A percentile compares a stretch with the other conserved stretches of the same genome.
Conservation (phyloP, 2,113 vertebrate species). For the Mystacornis crossleyi region DNA sequence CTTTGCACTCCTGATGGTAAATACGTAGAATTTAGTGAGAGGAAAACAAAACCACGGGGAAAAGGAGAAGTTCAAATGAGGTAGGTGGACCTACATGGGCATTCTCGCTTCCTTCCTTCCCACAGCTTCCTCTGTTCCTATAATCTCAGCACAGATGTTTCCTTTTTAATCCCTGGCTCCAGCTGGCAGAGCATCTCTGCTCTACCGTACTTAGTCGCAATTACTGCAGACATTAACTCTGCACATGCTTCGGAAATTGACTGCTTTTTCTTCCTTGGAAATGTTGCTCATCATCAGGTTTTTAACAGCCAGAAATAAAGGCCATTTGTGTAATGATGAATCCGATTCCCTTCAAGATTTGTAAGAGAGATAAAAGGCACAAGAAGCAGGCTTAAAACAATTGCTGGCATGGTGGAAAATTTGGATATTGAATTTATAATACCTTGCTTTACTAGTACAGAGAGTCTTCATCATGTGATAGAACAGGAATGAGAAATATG, state of each 20-base stretch:
- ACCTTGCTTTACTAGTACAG: neutral
- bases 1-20: neutral
- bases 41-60: neutral
- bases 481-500: neutral
- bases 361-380: slow-evolving; percentile 57
- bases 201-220: slow-evolving; percentile 59
- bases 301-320: slow-evolving; percentile 71
- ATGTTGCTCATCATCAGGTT: slow-evolving; percentile 68
- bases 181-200: slow-evolving; percentile 58
- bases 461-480: neutral
- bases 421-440: neutral
- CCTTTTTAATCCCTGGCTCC: slow-evolving; percentile 71
- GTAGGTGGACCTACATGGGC: slow-evolving; percentile 36
- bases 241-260: slow-evolving; percentile 51
- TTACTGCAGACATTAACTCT: slow-evolving; percentile 53
- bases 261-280: slow-evolving; percentile 61
- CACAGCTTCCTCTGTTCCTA: slow-evolving; percentile 72
- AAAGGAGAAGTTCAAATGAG: slow-evolving; percentile 36
- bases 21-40: neutral
- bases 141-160: slow-evolving; percentile 78
- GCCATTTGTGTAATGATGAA: slow-evolving; percentile 65
- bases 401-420: slow-evolving; percentile 15
- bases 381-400: slow-evolving; percentile 42
- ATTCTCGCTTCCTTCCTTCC: slow-evolving; percentile 67
- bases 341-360: slow-evolving; percentile 64